A percentile compares a stretch with the other conserved stretches of the same genome.
These are phyloP conservation scores for Natator depressus DNA, from an alignment of 2,113 vertebrate genomes.

Conservation along the genomic window DNA sequence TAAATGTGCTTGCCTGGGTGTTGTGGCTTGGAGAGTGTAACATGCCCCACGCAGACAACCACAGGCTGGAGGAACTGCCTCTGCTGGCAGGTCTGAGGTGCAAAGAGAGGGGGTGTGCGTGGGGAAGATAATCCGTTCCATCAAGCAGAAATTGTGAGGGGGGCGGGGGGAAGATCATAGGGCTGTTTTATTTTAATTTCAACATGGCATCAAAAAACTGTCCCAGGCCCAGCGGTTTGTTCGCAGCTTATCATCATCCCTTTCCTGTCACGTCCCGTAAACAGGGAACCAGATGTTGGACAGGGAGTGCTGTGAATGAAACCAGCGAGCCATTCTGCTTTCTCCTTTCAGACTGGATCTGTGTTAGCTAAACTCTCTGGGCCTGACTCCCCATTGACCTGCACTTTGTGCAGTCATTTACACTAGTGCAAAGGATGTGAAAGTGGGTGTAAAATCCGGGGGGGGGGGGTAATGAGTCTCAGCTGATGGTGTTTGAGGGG, in stretches of 20 bases:
- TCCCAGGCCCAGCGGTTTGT: neutral
- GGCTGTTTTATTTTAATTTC: neutral
- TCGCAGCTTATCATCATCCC: rapidly evolving
- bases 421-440: neutral
- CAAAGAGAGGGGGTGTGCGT: neutral
- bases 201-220: rapidly evolving
- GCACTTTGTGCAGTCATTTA: neutral
- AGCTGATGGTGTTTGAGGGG: neutral
- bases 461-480: neutral
- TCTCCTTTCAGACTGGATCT: neutral
- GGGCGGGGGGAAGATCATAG: rapidly evolving
- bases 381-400: neutral
- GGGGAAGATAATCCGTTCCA: neutral
- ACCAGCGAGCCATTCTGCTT: neutral
- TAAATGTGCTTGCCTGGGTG: neutral
- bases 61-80: rapidly evolving
- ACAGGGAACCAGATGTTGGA: slow-evolving; percentile 18
- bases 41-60: rapidly evolving
- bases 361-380: neutral
- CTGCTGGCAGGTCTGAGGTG: neutral
- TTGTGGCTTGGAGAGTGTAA: neutral
- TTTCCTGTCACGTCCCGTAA: neutral
- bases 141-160: neutral
- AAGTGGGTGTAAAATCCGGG: rapidly evolving
- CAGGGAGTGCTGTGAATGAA: neutral